Conservation (phyloP, 1,140 invertebrate species). For the Nymphalis io region DNA sequence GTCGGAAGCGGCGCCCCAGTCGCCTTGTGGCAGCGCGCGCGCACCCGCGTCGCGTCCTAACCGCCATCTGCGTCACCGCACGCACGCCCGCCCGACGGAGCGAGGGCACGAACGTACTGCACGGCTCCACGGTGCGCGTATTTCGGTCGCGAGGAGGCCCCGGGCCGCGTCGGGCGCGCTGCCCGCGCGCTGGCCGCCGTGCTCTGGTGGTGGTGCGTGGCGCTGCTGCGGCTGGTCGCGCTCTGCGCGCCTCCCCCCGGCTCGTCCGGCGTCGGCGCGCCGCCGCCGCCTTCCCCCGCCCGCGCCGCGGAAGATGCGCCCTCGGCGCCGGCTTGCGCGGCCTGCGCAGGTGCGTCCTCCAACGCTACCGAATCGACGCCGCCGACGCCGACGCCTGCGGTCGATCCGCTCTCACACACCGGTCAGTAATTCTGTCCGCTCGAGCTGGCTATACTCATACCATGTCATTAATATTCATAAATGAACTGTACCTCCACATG, state of each 20-base stretch:
- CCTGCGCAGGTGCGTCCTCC: slow-evolving; percentile 67
- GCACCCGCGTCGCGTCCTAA: slow-evolving; percentile 69
- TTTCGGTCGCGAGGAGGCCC: slow-evolving; percentile 73
- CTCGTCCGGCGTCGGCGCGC: slow-evolving; percentile 62
- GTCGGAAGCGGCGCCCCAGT: slow-evolving; percentile 71
- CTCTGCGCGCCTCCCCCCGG: slow-evolving; percentile 74
- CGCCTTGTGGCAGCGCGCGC: slow-evolving; percentile 75
- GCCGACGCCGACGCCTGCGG: slow-evolving; percentile 47
- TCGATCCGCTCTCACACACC: slow-evolving; percentile 55
- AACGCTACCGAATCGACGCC: slow-evolving; percentile 57
- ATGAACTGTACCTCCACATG: background rate
- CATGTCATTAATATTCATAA: background rate
- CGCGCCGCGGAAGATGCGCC: slow-evolving; percentile 71
- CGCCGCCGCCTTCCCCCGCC: slow-evolving; percentile 55
- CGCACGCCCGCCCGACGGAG: slow-evolving; percentile 55
- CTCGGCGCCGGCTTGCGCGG: slow-evolving; percentile 66
- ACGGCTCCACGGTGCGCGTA: slow-evolving; percentile 67
- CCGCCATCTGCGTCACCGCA: slow-evolving; percentile 54
- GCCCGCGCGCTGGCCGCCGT: slow-evolving; percentile 78
- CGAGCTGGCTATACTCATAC: background rate
- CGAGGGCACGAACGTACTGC: slow-evolving; percentile 50
- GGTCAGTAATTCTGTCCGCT: slow-evolving; percentile 56
- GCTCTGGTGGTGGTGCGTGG: slow-evolving; percentile 79
- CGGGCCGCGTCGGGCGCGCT: slow-evolving; percentile 74
- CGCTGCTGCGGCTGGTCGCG: slow-evolving; percentile 78